A percentile compares a stretch with the other conserved stretches of the same genome.
Conservation (phyloP, 2,888 invertebrate genomes). For the Parnassius glacialis region DNA sequence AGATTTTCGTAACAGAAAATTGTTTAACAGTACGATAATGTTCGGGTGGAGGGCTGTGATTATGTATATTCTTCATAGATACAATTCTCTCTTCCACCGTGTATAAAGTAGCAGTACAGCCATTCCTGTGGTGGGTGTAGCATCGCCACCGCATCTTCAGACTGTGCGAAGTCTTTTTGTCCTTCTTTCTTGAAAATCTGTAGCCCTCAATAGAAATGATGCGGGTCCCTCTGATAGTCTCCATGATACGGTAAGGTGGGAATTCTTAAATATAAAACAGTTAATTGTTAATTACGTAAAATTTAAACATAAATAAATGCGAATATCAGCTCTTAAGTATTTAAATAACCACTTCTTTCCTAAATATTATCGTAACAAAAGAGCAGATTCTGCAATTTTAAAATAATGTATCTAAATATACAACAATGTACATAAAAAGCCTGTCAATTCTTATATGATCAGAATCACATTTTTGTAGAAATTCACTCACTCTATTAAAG, state of each 20-base stretch:
- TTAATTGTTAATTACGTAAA: not conserved
- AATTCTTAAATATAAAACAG: conserved; percentile 4
- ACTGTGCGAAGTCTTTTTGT: conserved; percentile 37
- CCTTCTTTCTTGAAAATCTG: conserved; percentile 8
- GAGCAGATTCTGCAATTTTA: no score
- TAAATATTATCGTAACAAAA: no score
- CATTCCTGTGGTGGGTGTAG: conserved; percentile 28
- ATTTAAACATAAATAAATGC: no score
- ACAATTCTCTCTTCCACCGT: conserved; percentile 37
- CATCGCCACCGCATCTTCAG: conserved; percentile 32
- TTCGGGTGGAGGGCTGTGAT: conserved; percentile 29
- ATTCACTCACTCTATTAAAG: no score
- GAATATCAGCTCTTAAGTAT: no score
- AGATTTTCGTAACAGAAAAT: not conserved
- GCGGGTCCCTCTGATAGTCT: conserved; percentile 31
- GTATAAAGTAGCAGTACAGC: conserved; percentile 39
- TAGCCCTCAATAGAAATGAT: conserved; percentile 3
- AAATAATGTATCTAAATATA: no score
- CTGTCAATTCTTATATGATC: no score
- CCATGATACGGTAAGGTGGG: conserved; percentile 6
- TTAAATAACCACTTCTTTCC: no score
- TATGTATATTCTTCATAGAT: conserved; percentile 32
- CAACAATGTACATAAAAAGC: no score
- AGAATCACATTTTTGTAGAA: no score
- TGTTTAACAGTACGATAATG: not conserved